Evolutionary conservation across 2,797 vertebrate species (phyloP).

Genomic region (Diplodus puntazzo): DNA sequence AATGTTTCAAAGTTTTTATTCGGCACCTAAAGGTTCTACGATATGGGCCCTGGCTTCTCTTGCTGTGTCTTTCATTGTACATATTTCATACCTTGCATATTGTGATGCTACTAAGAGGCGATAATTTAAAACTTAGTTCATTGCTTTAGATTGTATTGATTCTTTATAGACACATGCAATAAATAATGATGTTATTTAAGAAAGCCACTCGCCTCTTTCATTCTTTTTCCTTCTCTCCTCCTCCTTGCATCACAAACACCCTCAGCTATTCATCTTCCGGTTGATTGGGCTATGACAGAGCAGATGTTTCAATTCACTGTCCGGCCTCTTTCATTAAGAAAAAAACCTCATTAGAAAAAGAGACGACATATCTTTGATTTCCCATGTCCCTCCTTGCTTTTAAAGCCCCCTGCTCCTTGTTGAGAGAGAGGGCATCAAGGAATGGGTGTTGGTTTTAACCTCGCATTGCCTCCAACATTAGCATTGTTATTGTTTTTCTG

Average conservation of each 20-base stretch:
- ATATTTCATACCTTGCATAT: constrained; percentile 93
- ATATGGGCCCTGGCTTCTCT: constrained; percentile 89
- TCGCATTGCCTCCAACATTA: constrained; percentile 62
- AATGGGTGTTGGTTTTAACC: constrained; percentile 48
- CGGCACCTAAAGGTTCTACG: constrained; percentile 91
- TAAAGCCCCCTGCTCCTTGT: constrained; percentile 23
- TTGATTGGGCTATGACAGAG: constrained; percentile 26
- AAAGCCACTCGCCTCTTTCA: constrained; percentile 70
- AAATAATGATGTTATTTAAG: constrained; percentile 97
- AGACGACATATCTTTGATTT: constrained; percentile 35
- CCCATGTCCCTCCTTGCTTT: constrained; percentile 29
- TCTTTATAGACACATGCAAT: constrained; percentile 99
- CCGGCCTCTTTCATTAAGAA: constrained; percentile 45
- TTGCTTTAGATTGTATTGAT: constrained; percentile 97
- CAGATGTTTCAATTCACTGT: constrained; percentile 67
- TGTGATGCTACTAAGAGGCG: constrained; percentile 91
- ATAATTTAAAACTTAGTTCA: constrained; percentile 92
- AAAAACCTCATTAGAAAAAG: constrained; percentile 40
- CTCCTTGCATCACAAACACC: constrained; percentile 23
- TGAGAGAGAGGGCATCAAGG: constrained; percentile 49
- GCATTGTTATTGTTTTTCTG: constrained; percentile 77
- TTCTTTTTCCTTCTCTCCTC: constrained; percentile 17
- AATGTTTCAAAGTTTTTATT: constrained; percentile 89
- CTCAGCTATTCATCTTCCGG: constrained; percentile 40
- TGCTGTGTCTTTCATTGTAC: constrained; percentile 96